Evolutionary conservation across 2,113 vertebrate genomes (phyloP), one percentile per base, ranked within the genome.

Genomic region (Melanostigma gelatinosum): DNA sequence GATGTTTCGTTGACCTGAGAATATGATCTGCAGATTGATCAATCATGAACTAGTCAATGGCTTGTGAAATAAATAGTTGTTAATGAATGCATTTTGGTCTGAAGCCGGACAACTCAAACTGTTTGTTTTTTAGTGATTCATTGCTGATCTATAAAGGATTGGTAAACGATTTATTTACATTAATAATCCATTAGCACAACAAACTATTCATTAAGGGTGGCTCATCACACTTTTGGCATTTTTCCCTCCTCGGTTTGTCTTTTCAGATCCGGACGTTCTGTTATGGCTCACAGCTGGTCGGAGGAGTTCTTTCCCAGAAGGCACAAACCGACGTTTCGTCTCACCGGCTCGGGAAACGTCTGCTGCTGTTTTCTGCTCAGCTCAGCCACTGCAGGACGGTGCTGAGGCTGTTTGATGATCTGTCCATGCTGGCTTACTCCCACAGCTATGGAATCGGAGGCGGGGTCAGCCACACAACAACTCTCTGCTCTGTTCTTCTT

Each of bases 341-440:
- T 0, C 88, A 87, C 0, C 87, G 52, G 2, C 61, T 97, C 6
- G 95, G 97, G 8, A 94, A 85, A 22, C 92, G 95, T 32, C 94
- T 99, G 24, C 87, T 98, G 89, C 92, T 94, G 9, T 90, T 96
- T 72, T 97, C 98, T 0, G 94, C 96, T 69, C 96, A 97, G 88
- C 95, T 99, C 83, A 97, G 96, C 85, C 94, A 96, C 67, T 99
- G 97, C 87, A 94, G 98, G 91, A 97, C 96, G 0, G 93, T 95
- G 57, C 94, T 99, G 80, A 93, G 98, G 62, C 95, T 99, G 79
- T 98, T 99, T 16, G 98, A 99, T 10, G 97, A 98, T 75, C 84
- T 96, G 5, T 93, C 97, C 84, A 97, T 97, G 98, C 87, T 97
- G 62, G 72, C 94, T 15, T 94, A 97, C 90, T 97, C 96, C 38